Conservation (phyloP, 2,113 vertebrate species). For the Fregata magnificens region DNA sequence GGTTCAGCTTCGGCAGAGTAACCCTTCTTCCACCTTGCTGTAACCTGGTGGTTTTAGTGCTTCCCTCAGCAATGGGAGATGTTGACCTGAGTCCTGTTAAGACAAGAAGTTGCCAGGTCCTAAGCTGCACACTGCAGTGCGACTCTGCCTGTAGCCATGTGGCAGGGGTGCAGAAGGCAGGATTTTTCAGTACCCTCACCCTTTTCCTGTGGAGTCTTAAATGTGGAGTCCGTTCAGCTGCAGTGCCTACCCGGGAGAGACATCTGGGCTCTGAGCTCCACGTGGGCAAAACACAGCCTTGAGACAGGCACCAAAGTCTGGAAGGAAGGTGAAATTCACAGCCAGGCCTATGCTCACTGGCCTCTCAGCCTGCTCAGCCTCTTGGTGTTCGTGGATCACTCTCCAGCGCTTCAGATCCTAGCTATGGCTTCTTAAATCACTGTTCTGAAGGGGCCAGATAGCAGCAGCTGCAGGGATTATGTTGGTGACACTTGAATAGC, state of each 20-base stretch:
- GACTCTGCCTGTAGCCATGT: neutral
- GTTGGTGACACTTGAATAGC: neutral
- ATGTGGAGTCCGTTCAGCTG: neutral
- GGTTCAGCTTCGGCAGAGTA: neutral
- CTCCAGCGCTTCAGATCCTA: neutral
- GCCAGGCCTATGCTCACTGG: neutral
- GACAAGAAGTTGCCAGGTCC: neutral
- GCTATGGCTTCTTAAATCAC: neutral
- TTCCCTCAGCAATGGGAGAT: neutral
- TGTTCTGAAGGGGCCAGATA: neutral
- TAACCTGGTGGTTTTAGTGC: neutral
- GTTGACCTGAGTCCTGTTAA: neutral
- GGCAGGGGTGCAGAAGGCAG: neutral
- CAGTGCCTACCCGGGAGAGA: no score
- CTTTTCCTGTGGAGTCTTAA: neutral
- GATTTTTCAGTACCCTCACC: neutral
- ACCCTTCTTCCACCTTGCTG: neutral
- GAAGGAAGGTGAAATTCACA: neutral
- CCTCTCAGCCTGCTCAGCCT: neutral
- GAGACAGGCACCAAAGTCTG: neutral
- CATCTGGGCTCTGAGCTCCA: neutral
- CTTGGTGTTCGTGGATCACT: neutral
- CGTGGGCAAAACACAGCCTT: neutral
- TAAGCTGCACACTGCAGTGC: neutral
- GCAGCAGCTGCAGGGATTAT: neutral